Evolutionary conservation across 2,113 vertebrate genomes (phyloP).

Genomic region (Acanthochromis polyacanthus): DNA sequence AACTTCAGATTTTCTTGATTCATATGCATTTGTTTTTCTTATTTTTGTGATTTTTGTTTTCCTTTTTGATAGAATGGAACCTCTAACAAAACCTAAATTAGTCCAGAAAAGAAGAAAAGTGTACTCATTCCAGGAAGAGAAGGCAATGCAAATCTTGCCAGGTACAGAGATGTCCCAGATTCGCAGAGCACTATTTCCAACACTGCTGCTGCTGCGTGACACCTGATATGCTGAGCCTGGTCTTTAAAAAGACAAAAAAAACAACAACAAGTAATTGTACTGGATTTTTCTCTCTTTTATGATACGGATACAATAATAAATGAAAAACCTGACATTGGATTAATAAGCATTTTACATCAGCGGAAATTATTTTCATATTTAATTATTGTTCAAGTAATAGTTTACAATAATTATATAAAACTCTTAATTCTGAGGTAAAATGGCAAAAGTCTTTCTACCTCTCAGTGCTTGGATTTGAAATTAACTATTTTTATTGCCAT

Average conservation of each 20-base stretch:
- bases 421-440: too few species aligned
- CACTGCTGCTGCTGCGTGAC: slow-evolving; percentile 37
- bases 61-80: slow-evolving; percentile 22
- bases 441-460: too few species aligned
- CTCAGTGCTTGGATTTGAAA: too few species aligned
- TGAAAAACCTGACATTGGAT: background rate
- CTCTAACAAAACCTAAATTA: slow-evolving; percentile 57
- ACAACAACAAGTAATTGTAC: background rate
- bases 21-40: slow-evolving; percentile 26
- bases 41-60: background rate
- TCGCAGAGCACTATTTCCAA: slow-evolving; percentile 45
- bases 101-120: slow-evolving; percentile 54
- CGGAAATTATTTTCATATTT: too few species aligned
- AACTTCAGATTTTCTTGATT: slow-evolving; percentile 50
- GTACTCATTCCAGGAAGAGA: slow-evolving; percentile 56
- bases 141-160: slow-evolving; percentile 60
- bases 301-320: background rate
- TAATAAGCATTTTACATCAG: background rate
- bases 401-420: too few species aligned
- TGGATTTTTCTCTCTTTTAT: background rate
- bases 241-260: slow-evolving; percentile 32
- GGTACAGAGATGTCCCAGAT: slow-evolving; percentile 76
- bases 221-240: slow-evolving; percentile 29
- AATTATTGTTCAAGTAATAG: too few species aligned
- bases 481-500: too few species aligned